These are phyloP conservation scores for Alviniconcha marisindica DNA, from an alignment of 1,140 invertebrate genomes.

Conservation along the genomic window DNA sequence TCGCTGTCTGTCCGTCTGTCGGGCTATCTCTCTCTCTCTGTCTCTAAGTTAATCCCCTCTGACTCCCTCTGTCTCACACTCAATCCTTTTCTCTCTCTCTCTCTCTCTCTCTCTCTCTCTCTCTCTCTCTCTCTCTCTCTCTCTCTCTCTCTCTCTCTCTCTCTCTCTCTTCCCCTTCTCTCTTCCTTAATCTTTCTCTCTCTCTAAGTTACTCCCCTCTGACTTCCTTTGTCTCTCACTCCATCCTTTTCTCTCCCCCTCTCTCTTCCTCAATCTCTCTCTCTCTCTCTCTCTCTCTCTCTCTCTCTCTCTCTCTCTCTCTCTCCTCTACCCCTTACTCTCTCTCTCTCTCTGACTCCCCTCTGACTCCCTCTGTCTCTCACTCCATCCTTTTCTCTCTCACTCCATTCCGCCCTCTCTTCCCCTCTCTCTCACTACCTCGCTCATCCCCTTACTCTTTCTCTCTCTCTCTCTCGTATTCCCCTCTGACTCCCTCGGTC, in stretches of 20 bases:
- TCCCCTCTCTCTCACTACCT: neutral
- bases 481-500: neutral
- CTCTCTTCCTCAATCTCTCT: neutral
- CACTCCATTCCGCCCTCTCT: neutral
- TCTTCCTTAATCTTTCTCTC: neutral
- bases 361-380: neutral
- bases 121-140: neutral
- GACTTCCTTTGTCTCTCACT: neutral
- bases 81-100: neutral
- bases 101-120: conserved; percentile 2
- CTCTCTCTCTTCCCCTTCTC: neutral
- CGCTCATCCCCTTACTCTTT: neutral
- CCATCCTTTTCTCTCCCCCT: neutral
- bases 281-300: neutral
- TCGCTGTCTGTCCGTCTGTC: neutral
- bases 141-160: neutral
- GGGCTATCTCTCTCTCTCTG: neutral
- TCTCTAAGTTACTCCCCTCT: neutral
- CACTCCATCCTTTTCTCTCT: too few species aligned
- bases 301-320: neutral
- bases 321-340: neutral
- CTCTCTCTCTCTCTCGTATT: neutral
- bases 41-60: neutral
- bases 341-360: neutral
- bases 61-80: too few species aligned